Percentiles rank a stretch among this genome's conserved stretches.
Conservation (phyloP, 2,113 vertebrate species). For the Manacus vitellinus region DNA sequence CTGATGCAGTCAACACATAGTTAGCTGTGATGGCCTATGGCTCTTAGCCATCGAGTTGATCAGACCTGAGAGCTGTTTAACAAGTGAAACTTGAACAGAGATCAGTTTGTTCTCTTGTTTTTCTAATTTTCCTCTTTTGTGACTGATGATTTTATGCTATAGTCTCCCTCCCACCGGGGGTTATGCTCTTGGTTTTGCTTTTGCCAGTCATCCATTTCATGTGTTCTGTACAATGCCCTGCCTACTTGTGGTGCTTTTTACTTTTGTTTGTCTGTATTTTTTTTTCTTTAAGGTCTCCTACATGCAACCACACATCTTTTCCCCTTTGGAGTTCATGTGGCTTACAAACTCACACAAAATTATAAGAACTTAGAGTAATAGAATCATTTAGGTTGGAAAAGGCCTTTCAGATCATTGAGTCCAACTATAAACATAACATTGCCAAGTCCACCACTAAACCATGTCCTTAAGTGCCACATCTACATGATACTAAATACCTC, state of each 20-base stretch:
- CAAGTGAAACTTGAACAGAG: fast-evolving
- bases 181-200: background rate
- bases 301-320: background rate
- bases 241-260: background rate
- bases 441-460: background rate
- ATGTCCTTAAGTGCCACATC: too few species aligned
- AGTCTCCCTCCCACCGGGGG: background rate
- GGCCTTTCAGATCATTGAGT: background rate
- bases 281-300: background rate
- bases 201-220: background rate
- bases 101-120: background rate
- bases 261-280: background rate
- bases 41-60: background rate
- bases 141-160: background rate
- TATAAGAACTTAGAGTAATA: background rate
- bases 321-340: background rate
- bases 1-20: background rate
- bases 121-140: background rate
- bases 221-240: background rate
- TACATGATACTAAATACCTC: background rate
- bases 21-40: background rate
- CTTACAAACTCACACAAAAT: background rate
- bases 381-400: background rate
- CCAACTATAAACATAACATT: background rate
- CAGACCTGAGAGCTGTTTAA: background rate